Evolutionary conservation across 2,113 vertebrate genomes (phyloP).

Genomic region (Phaetusa simplex): DNA sequence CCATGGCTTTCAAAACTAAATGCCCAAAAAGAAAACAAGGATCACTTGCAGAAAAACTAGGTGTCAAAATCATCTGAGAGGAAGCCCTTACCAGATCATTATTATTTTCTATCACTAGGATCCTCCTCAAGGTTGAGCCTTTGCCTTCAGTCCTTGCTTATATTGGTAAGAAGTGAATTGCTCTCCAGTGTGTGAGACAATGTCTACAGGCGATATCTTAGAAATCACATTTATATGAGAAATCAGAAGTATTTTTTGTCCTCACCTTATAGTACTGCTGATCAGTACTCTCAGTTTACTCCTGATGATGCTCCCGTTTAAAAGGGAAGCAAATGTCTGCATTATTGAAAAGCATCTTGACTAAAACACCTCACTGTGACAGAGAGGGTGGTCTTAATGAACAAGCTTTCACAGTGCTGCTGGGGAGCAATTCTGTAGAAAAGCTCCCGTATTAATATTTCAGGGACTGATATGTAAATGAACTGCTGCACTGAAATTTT

Average conservation of each 20-base stretch:
- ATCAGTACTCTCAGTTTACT: background rate
- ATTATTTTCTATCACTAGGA: background rate
- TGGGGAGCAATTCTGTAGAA: background rate
- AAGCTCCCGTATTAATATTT: background rate
- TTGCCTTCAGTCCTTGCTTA: background rate
- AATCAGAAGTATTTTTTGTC: background rate
- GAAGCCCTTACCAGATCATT: background rate
- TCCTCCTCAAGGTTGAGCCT: background rate
- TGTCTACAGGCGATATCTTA: background rate
- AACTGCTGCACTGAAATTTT: background rate
- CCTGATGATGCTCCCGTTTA: background rate
- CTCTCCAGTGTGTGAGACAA: background rate
- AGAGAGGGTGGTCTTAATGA: background rate
- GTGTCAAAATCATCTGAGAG: background rate
- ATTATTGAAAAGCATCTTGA: background rate
- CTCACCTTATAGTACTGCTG: background rate
- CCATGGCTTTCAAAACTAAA: background rate
- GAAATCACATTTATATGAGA: background rate
- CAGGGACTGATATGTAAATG: background rate
- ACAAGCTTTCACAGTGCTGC: background rate
- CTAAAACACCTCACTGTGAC: background rate
- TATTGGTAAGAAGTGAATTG: background rate
- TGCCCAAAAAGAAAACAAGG: background rate
- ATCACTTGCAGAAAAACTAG: background rate
- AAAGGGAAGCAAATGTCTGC: background rate